phyloP scores from a whole-genome alignment of 2,797 vertebrate genomes.

The Rachycentron canadum region DNA sequence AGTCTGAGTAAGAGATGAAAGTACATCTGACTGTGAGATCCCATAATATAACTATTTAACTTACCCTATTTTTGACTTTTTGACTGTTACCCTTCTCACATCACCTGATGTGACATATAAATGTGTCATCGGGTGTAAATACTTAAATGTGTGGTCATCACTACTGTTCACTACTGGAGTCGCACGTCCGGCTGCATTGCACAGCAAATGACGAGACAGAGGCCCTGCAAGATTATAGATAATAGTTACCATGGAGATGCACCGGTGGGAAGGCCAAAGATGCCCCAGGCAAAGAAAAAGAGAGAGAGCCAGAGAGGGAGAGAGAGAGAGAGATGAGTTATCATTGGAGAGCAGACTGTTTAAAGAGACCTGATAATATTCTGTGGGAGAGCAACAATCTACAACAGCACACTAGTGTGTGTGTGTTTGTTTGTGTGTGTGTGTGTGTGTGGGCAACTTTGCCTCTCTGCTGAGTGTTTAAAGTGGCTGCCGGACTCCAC shows the following conservation, averaged over 20 bases:
- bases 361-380: slow-evolving; percentile 58
- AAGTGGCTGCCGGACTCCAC: not conserved
- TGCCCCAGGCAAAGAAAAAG: slow-evolving; percentile 49
- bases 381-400: slow-evolving; percentile 41
- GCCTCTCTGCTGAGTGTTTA: not conserved
- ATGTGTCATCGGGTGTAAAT: slow-evolving; percentile 9
- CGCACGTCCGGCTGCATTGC: slow-evolving; percentile 35
- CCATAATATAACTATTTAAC: not conserved
- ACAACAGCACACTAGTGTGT: not conserved
- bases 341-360: slow-evolving; percentile 52
- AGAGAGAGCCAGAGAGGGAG: slow-evolving; percentile 32
- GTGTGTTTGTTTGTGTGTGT: not conserved
- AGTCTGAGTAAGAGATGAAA: no score
- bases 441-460: not conserved
- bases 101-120: not conserved
- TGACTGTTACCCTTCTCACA: not conserved
- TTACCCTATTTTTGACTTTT: not conserved
- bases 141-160: not conserved
- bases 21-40: no score
- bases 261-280: slow-evolving; percentile 74
- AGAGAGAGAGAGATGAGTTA: slow-evolving; percentile 40
- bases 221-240: slow-evolving; percentile 74
- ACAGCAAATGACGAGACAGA: slow-evolving; percentile 47
- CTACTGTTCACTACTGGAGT: slow-evolving; percentile 3
- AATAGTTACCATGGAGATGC: slow-evolving; percentile 81